Evolutionary conservation across 1,140 invertebrate genomes (phyloP).

Genomic region (Zeugodacus cucurbitae): DNA sequence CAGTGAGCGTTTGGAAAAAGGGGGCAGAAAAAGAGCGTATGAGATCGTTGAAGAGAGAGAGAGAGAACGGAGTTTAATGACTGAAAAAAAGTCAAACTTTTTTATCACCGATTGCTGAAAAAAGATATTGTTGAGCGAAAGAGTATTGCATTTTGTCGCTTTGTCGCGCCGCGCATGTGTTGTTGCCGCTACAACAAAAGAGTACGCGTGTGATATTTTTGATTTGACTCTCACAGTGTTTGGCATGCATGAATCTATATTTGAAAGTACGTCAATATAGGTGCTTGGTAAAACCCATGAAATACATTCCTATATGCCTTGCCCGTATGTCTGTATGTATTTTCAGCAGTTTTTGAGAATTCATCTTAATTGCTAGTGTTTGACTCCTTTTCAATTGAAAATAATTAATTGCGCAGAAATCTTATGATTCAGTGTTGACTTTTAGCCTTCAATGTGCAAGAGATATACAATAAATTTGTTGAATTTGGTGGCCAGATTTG

Average conservation of each 20-base stretch:
- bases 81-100: background rate
- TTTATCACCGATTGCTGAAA: background rate
- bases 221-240: background rate
- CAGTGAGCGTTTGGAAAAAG: background rate
- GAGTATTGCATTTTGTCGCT: slow-evolving; percentile 9
- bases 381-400: no score
- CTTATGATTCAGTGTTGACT: no score
- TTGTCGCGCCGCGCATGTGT: background rate
- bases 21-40: background rate
- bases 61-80: background rate
- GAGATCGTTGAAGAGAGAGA: background rate
- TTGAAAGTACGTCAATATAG: background rate
- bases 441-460: no score
- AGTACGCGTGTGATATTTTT: background rate
- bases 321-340: no score
- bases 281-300: background rate
- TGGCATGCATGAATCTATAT: background rate
- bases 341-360: no score
- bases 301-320: background rate
- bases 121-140: background rate
- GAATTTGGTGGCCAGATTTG: no score
- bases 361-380: no score
- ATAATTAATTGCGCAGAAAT: no score
- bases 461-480: no score
- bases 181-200: background rate